Conservation (phyloP, 2,888 invertebrate species). For the Chrysolina haemoptera region DNA sequence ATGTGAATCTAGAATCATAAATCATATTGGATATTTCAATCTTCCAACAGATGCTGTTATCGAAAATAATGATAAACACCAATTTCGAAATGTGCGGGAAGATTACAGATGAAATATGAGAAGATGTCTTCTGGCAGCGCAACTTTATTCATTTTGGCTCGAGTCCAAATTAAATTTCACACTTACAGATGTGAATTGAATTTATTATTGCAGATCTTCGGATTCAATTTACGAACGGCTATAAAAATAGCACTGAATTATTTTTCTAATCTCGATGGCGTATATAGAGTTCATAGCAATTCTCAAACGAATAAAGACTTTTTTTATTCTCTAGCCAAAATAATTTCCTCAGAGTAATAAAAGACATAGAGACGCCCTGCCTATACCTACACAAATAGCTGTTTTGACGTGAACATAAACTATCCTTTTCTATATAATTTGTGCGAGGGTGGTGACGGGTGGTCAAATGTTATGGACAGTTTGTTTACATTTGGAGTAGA, state of each 20-base stretch:
- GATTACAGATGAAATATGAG: constrained; percentile 35
- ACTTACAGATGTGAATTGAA: constrained; percentile 61
- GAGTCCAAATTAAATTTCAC: constrained; percentile 63
- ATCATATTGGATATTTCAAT: background rate
- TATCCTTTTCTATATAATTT: too few relatives aligned
- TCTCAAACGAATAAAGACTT: background rate
- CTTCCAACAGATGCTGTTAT: constrained; percentile 2
- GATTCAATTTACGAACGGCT: constrained; percentile 48
- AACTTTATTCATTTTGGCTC: constrained; percentile 58
- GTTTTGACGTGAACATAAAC: too few relatives aligned
- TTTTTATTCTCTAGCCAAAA: background rate
- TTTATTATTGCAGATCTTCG: constrained; percentile 61
- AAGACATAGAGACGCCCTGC: too few relatives aligned
- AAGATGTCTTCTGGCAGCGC: constrained; percentile 54
- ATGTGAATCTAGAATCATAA: background rate
- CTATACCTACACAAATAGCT: too few relatives aligned
- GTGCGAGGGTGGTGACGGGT: too few relatives aligned
- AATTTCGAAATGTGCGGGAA: background rate
- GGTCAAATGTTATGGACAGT: too few relatives aligned
- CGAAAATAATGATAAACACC: constrained; percentile 19
- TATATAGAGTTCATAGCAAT: constrained; percentile 18
- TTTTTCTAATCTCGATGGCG: constrained; percentile 29
- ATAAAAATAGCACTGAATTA: constrained; percentile 41
- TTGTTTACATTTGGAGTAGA: too few relatives aligned
- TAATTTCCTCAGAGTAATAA: too few relatives aligned